Evolutionary conservation across 2,113 vertebrate genomes (phyloP), one percentile per base, ranked within the genome.

Genomic region (Cavia porcellus): DNA sequence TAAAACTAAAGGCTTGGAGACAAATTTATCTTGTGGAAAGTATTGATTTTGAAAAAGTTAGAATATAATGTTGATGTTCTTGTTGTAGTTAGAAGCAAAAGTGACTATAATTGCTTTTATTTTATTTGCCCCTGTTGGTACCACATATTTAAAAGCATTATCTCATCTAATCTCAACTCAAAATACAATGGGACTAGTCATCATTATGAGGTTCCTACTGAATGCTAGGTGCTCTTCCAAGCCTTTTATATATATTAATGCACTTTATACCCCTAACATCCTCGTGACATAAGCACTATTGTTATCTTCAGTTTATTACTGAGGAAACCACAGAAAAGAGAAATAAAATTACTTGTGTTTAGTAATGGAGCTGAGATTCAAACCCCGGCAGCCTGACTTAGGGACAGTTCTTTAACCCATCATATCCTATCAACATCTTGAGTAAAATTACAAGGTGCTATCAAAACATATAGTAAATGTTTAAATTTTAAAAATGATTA

Each of bases 231-330:
- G 66, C 38, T 68, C 22, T 92, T 97, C 82, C 38, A 95, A 95
- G 59, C 0, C 55, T 94, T 91, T 96, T 79, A 57, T 94, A 83
- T n/a, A 17, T 95, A 96, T 96, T 92, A 96, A 95, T 89, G 11
- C n/a, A 83, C 94, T 96, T 92, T 89, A 97, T 94, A 64, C 64
- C 72, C 91, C 57, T 55, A 97, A 94, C 75, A 94, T 42, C 13
- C 80, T 45, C 57, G 20, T 86, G 70, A 94, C 47, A 95, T 74
- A 82, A 90, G 77, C 62, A 80, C 62, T 70, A 50, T 77, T 92
- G 55, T 94, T 94, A 95, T 92, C 50, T 97, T 30, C 22, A 59
- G 84, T 87, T 93, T 96, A 87, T 90, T 95, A 95, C 70, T 77
- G 79, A 96, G 42, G 50, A 95, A 85, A 97, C 15, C 70, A 47